Base-by-base conservation (phyloP, 2,888 invertebrate genomes). In the Harpagoxenus sublaevis region DNA sequence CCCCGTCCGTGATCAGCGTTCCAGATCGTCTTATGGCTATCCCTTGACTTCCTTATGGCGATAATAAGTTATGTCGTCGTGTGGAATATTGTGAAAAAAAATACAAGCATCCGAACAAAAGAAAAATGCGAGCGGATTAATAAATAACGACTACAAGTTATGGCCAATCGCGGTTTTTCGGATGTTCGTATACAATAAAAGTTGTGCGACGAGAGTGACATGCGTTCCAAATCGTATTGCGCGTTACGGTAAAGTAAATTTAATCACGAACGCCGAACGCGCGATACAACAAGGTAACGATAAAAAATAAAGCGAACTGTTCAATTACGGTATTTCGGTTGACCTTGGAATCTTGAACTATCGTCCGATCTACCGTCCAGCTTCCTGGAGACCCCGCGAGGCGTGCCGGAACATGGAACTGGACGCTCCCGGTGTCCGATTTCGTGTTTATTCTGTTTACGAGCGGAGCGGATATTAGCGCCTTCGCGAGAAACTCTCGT, bases 1-100 rank as follows among this genome's bases (percentile, higher is more conserved):
- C 78, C 35, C 68, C 45, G 55, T 74, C 53, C 71, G 75, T 63
- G 85, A 89, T 90, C 84, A 86, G 84, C 85, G 74, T 74, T 83
- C 84, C 45, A 84, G 55, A 84, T 87, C 86, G 70, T 63, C 77
- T 77, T 73, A 75, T 57, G 57, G 62, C 42, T 45, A 42, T 84
- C 51, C 63, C 18, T 9, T 35, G 75, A 85, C 87, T 90, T 90
- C 87, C 90, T 90, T 87, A 90, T 89, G 83, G 82, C 70, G 68
- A 70, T 78, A 68, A 60, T 86, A 84, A 85, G 55, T 87, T 86
- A 83, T 35, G 35, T 35, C 83, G 65, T 83, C 79, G 70, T 23
- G 57, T 39, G 35, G 79, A 73, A 73, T 42, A 81, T 84, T 70
- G 53, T 62, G 18, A 68, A 57, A 73, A 31, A 75, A 79, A 79